Percentiles rank a stretch among this genome's conserved stretches.
Conservation (phyloP, 2,113 vertebrate species). For the Hippocampus guttulatus region DNA sequence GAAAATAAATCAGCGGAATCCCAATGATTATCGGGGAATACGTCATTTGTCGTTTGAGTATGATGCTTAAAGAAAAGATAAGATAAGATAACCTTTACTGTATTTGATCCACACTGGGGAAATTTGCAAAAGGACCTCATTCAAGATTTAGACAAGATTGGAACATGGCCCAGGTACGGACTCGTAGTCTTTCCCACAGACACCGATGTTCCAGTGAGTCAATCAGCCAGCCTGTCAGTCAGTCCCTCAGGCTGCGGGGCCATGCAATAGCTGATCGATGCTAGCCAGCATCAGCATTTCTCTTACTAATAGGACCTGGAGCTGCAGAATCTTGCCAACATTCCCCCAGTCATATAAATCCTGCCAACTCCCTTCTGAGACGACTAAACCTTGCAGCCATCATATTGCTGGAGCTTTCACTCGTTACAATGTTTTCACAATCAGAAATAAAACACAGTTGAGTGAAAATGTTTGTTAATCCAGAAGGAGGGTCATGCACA, state of each 20-base stretch:
- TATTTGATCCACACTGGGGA: no score
- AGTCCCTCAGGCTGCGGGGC: constrained; percentile 34
- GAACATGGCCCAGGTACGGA: not conserved
- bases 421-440: constrained; percentile 32
- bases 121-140: not conserved
- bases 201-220: constrained; percentile 10
- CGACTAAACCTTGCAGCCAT: constrained; percentile 19
- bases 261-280: constrained; percentile 51
- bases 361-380: constrained; percentile 16
- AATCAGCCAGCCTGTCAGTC: constrained; percentile 18
- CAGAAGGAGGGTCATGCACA: constrained; percentile 19
- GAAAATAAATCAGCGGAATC: constrained; percentile 48
- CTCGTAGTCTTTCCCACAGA: not conserved
- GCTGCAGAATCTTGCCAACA: constrained; percentile 38
- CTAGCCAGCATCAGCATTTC: constrained; percentile 57
- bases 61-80: not conserved
- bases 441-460: constrained; percentile 33
- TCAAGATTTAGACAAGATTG: not conserved
- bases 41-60: constrained; percentile 37
- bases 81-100: no score
- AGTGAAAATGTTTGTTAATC: constrained; percentile 13
- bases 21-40: constrained; percentile 51
- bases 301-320: constrained; percentile 34
- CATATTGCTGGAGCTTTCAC: constrained; percentile 26
- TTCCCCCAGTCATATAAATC: constrained; percentile 18